Evolutionary conservation across 2,888 invertebrate genomes (phyloP).

Genomic region (Margaritifera margaritifera): DNA sequence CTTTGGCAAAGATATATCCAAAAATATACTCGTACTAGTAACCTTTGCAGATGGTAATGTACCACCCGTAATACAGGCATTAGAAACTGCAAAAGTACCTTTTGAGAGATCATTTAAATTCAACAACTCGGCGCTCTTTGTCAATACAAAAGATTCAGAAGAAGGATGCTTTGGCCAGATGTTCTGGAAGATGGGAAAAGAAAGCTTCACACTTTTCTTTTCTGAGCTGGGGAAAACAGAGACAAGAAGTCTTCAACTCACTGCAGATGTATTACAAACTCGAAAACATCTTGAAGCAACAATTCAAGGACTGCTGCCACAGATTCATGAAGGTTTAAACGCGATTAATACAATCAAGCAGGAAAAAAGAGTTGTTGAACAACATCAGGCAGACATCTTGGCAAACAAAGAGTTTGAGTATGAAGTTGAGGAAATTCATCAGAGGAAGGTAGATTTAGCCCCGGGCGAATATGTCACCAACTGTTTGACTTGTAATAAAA

Average conservation of each 20-base stretch:
- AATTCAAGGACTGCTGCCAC: slow-evolving; percentile 4
- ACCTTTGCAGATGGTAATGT: slow-evolving; percentile 6
- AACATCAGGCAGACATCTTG: slow-evolving; percentile 1
- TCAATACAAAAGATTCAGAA: not conserved
- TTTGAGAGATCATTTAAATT: slow-evolving; percentile 2
- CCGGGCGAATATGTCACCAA: slow-evolving; percentile 1
- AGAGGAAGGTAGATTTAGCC: slow-evolving; percentile 1
- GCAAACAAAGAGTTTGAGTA: slow-evolving; percentile 11
- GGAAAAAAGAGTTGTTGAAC: not conserved
- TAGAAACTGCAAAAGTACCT: not conserved
- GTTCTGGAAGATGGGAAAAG: slow-evolving; percentile 6
- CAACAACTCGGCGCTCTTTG: slow-evolving; percentile 8
- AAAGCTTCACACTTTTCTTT: slow-evolving; percentile 7
- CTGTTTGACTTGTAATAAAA: slow-evolving; percentile 10
- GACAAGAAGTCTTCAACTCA: slow-evolving; percentile 9
- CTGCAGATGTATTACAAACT: slow-evolving; percentile 8
- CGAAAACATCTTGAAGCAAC: slow-evolving; percentile 8
- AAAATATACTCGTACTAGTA: slow-evolving; percentile 6
- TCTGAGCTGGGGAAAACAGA: not conserved
- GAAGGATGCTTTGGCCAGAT: not conserved
- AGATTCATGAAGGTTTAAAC: slow-evolving; percentile 3
- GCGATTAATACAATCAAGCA: slow-evolving; percentile 7
- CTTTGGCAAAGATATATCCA: slow-evolving; percentile 10
- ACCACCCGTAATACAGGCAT: not conserved
- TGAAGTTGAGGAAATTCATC: not conserved